phyloP scores from a whole-genome alignment of 2,113 vertebrate genomes.

The Piprites chloris region DNA sequence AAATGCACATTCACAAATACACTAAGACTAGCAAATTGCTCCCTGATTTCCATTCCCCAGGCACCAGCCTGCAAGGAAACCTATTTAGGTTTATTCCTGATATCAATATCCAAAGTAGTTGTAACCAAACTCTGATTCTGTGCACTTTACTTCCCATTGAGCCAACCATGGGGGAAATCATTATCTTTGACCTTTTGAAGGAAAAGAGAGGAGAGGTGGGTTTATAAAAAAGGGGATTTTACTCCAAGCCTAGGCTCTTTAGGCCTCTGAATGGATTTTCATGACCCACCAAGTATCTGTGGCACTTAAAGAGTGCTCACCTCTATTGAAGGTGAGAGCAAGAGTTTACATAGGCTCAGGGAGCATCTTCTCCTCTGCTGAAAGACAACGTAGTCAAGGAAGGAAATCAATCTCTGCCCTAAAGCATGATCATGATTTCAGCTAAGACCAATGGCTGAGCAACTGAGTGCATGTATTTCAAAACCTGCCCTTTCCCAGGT shows the following conservation, averaged over 20 bases:
- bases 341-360: neutral
- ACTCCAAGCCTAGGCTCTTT: neutral
- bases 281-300: neutral
- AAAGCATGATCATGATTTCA: slow-evolving; percentile 22
- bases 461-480: neutral
- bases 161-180: slow-evolving; percentile 54
- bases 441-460: neutral
- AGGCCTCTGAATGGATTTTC: slow-evolving; percentile 15
- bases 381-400: neutral
- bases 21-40: slow-evolving; percentile 66
- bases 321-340: neutral
- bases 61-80: slow-evolving; percentile 55
- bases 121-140: slow-evolving; percentile 56
- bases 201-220: neutral
- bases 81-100: slow-evolving; percentile 62
- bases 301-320: neutral
- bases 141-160: slow-evolving; percentile 57
- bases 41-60: slow-evolving; percentile 64
- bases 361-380: neutral
- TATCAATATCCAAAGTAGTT: slow-evolving; percentile 52
- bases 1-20: slow-evolving; percentile 71
- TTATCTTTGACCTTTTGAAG: slow-evolving; percentile 67
- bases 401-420: slow-evolving; percentile 49
- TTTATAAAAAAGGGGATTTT: slow-evolving; percentile 66
- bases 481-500: slow-evolving; percentile 21